Conservation (phyloP, 1,140 invertebrate species). For the Pseudomyrmex gracilis region DNA sequence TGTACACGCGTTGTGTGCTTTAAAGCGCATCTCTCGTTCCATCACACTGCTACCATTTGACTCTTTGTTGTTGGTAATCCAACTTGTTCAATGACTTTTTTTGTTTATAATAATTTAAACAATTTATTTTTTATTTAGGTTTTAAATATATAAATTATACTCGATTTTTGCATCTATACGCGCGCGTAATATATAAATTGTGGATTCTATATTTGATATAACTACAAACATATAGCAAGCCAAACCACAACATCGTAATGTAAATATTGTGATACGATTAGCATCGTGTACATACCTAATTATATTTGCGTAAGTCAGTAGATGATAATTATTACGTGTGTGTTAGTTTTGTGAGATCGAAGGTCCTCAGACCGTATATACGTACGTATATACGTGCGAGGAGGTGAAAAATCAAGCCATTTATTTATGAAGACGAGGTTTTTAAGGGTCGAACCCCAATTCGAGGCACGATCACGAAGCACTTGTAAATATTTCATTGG, state of each 20-base stretch:
- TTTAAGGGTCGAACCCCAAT: slow-evolving; percentile 55
- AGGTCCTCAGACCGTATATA: neutral
- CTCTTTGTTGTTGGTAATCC: neutral
- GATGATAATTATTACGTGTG: slow-evolving; percentile 32
- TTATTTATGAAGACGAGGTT: slow-evolving; percentile 15
- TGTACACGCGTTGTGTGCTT: neutral
- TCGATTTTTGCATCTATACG: too few species aligned
- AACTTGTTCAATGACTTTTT: neutral
- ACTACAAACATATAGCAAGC: neutral
- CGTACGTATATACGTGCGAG: neutral
- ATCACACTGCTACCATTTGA: neutral
- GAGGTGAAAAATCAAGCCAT: slow-evolving; percentile 27
- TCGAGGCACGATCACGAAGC: slow-evolving; percentile 32
- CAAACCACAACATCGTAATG: neutral
- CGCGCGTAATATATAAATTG: too few species aligned
- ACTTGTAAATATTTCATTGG: slow-evolving; percentile 50
- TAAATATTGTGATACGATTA: slow-evolving; percentile 9
- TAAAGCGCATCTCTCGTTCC: neutral
- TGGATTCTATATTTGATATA: neutral
- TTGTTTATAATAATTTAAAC: neutral
- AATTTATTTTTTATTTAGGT: too few species aligned
- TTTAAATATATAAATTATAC: neutral
- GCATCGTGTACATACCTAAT: neutral
- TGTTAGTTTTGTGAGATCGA: slow-evolving; percentile 11
- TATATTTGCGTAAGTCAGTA: slow-evolving; percentile 31